phyloP scores from a whole-genome alignment of 2,888 invertebrate species.

The Abscondita cerata region DNA sequence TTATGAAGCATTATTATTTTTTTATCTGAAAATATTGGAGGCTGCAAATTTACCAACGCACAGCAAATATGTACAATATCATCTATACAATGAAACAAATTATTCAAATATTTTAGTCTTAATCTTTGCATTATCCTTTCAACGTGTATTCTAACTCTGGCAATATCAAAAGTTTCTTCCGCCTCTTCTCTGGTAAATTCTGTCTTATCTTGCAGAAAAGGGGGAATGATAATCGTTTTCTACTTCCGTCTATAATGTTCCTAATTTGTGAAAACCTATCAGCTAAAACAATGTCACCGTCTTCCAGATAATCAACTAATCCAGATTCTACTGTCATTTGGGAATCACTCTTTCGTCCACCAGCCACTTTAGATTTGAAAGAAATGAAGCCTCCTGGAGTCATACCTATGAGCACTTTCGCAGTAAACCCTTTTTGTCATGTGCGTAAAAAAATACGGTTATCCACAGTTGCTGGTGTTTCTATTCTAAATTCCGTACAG shows the following conservation, averaged over 20 bases:
- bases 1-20: too few relatives aligned
- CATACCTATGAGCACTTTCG: neutral
- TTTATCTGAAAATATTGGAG: conserved; percentile 10
- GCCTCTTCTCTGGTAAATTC: conserved; percentile 5
- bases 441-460: neutral
- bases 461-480: neutral
- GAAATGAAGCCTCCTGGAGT: conserved; percentile 35
- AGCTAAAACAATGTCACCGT: conserved; percentile 31
- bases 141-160: conserved; percentile 26
- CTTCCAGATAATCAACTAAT: conserved; percentile 27
- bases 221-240: neutral
- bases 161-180: conserved; percentile 2
- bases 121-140: conserved; percentile 30
- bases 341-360: conserved; percentile 34
- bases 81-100: conserved; percentile 17
- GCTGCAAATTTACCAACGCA: conserved; percentile 21
- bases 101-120: conserved; percentile 10
- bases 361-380: conserved; percentile 35
- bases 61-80: conserved; percentile 19
- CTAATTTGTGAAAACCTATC: conserved; percentile 27
- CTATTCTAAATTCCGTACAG: neutral
- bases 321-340: conserved; percentile 37
- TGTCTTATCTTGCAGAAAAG: neutral
- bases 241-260: neutral
- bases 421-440: neutral